phyloP scores from a whole-genome alignment of 2,888 invertebrate species.

The Fragum sueziense region DNA sequence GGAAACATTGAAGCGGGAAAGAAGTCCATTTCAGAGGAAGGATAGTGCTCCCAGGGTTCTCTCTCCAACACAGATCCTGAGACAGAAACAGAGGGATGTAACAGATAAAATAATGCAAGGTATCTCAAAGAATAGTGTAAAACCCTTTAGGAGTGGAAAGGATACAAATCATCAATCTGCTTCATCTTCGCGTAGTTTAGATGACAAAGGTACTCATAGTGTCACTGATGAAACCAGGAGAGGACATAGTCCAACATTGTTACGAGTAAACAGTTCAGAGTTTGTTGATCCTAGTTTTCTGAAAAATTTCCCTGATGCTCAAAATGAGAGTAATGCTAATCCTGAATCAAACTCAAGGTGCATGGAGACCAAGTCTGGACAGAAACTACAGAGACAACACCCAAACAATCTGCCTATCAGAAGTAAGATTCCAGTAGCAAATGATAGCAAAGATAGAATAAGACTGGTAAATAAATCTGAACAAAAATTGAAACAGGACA shows the following conservation, averaged over 20 bases:
- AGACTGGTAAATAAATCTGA: neutral
- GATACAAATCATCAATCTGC: neutral
- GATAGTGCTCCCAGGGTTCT: slow-evolving; percentile 40
- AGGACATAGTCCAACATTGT: neutral
- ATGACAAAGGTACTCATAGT: neutral
- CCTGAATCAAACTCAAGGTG: too few relatives aligned
- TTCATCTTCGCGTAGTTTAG: neutral
- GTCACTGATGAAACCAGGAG: neutral
- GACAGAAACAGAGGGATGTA: slow-evolving; percentile 47
- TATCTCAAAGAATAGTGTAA: neutral
- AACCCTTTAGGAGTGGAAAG: neutral
- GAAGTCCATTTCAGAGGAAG: slow-evolving; percentile 17
- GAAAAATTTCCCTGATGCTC: slow-evolving; percentile 10
- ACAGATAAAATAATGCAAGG: slow-evolving; percentile 30
- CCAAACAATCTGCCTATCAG: neutral
- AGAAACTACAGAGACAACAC: neutral
- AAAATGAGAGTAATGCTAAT: neutral
- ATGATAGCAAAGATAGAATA: neutral
- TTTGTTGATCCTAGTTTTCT: neutral
- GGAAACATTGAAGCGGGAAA: neutral
- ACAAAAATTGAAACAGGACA: too few relatives aligned
- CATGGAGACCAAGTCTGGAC: neutral
- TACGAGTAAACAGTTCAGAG: slow-evolving; percentile 9
- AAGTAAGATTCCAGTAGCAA: neutral
- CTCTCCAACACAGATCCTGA: slow-evolving; percentile 50